Evolutionary conservation across 2,888 invertebrate genomes (phyloP).

Genomic region (Heteropelma amictum): DNA sequence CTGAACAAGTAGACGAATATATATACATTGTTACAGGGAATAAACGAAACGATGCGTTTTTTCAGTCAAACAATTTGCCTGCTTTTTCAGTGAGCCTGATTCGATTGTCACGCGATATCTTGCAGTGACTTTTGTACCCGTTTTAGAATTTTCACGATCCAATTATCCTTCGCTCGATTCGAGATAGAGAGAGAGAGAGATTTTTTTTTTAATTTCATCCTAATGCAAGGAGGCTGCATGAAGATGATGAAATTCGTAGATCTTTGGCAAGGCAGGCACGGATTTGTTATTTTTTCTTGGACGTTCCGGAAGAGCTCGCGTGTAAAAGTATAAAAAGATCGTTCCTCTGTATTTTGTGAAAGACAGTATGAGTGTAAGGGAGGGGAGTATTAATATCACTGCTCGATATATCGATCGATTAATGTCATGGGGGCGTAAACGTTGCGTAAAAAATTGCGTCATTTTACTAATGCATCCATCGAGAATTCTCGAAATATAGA

Average conservation of each 20-base stretch:
- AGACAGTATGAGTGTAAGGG: neutral
- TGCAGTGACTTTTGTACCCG: too few species aligned
- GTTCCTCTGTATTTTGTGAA: too few species aligned
- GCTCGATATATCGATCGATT: neutral
- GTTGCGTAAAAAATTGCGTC: constrained; percentile 6
- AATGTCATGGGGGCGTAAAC: neutral
- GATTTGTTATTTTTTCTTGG: too few species aligned
- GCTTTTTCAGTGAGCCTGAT: neutral
- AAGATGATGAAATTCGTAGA: too few species aligned
- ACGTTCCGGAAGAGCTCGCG: too few species aligned
- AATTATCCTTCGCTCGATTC: too few species aligned
- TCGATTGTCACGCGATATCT: neutral
- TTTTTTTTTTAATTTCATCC: too few species aligned
- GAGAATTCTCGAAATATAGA: neutral
- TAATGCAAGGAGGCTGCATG: too few species aligned
- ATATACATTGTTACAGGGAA: neutral
- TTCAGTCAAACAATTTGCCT: neutral
- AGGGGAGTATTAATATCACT: neutral
- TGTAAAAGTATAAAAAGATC: too few species aligned
- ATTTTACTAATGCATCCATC: neutral
- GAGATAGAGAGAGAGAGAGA: too few species aligned
- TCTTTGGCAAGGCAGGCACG: too few species aligned
- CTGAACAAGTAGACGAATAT: neutral
- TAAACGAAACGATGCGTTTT: constrained; percentile 8
- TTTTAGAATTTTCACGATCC: too few species aligned